These are phyloP conservation scores for Agapornis roseicollis DNA, from an alignment of 2,113 vertebrate genomes.

Conservation along the genomic window DNA sequence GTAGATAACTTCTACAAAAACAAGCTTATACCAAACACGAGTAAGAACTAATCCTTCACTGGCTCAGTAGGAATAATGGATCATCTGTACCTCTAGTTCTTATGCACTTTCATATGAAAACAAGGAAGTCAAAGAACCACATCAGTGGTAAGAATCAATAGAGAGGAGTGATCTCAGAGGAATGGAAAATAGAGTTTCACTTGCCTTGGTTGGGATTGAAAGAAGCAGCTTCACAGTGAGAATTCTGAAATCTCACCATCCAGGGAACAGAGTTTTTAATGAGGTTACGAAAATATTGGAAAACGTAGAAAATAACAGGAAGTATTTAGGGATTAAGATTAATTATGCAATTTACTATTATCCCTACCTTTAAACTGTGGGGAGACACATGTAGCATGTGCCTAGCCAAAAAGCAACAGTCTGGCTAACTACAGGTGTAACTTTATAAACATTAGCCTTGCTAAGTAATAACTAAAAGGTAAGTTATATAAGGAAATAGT, in stretches of 20 bases:
- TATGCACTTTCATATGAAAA: neutral
- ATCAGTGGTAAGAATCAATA: neutral
- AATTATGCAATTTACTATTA: neutral
- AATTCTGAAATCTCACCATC: neutral
- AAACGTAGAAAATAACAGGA: neutral
- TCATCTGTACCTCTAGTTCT: neutral
- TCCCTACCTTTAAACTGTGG: neutral
- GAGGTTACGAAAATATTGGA: neutral
- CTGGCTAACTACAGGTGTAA: neutral
- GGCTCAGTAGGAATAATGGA: neutral
- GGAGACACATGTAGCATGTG: neutral
- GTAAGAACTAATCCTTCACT: neutral
- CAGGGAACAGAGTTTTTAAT: neutral
- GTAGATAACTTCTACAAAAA: neutral
- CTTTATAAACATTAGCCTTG: neutral
- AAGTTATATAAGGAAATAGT: neutral
- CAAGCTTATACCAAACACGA: neutral
- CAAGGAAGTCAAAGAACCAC: neutral
- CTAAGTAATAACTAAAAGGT: neutral
- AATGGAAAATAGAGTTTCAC: neutral
- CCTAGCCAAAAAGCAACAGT: neutral
- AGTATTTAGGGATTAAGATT: neutral
- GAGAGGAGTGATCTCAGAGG: neutral
- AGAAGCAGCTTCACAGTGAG: neutral
- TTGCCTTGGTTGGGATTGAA: neutral